phyloP scores from a whole-genome alignment of 2,888 invertebrate genomes.

The Geotrupes spiniger region DNA sequence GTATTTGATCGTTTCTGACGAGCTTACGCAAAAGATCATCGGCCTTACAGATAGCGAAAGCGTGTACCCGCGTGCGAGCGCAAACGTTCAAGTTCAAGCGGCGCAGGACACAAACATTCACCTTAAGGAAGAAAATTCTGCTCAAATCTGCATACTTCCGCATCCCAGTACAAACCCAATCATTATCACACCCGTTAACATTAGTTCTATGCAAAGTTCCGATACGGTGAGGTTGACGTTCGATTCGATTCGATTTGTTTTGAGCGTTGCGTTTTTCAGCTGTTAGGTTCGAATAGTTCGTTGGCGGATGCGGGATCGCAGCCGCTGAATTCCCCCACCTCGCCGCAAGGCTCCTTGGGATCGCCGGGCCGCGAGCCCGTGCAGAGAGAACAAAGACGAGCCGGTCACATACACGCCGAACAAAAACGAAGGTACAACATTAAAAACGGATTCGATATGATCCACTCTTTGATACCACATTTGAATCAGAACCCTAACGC shows the following conservation, averaged over 20 bases:
- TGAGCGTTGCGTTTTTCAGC: constrained; percentile 28
- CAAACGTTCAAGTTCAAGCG: constrained; percentile 1
- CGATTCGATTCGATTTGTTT: no score
- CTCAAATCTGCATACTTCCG: background rate
- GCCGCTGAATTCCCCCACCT: constrained; percentile 58
- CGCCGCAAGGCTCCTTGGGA: constrained; percentile 55
- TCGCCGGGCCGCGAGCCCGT: constrained; percentile 53
- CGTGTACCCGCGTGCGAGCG: background rate
- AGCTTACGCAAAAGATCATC: background rate
- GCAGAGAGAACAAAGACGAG: constrained; percentile 70
- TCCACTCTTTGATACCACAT: constrained; percentile 90
- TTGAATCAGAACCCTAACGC: constrained; percentile 85
- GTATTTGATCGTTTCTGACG: no score
- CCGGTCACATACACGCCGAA: constrained; percentile 92
- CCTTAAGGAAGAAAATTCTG: no score
- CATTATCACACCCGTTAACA: constrained; percentile 1
- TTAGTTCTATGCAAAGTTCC: no score
- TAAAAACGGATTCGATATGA: constrained; percentile 92
- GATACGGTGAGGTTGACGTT: no score
- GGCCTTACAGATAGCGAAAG: background rate
- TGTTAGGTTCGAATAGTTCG: constrained; percentile 23
- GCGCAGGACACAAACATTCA: background rate
- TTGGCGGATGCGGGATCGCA: constrained; percentile 39
- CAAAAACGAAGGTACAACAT: constrained; percentile 95
- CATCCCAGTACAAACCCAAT: background rate